phyloP scores from a whole-genome alignment of 2,888 invertebrate genomes.

The Eurois occulta region DNA sequence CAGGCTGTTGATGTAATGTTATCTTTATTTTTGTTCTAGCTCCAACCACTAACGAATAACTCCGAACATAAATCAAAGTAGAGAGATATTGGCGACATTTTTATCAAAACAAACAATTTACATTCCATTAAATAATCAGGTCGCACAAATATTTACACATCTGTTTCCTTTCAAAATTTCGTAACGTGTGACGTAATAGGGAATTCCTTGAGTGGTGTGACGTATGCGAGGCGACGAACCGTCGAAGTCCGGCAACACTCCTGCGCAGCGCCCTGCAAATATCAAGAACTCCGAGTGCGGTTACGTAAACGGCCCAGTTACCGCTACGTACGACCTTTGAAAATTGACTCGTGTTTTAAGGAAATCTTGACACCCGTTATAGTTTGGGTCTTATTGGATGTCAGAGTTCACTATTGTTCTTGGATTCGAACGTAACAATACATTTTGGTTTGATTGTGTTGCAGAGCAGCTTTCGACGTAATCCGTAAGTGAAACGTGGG shows the following conservation, averaged over 20 bases:
- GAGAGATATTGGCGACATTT: constrained; percentile 38
- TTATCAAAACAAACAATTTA: constrained; percentile 55
- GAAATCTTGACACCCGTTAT: constrained; percentile 79
- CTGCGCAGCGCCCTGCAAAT: constrained; percentile 81
- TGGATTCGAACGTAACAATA: constrained; percentile 44
- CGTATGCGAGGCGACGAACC: constrained; percentile 66
- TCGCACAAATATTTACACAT: constrained; percentile 68
- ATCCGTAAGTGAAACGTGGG: constrained; percentile 41
- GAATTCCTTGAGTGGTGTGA: constrained; percentile 80
- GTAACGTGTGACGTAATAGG: constrained; percentile 80
- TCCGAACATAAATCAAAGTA: constrained; percentile 36
- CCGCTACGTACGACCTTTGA: constrained; percentile 77
- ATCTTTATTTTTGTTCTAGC: constrained; percentile 47
- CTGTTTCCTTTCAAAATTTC: constrained; percentile 72
- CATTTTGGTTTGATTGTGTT: constrained; percentile 47
- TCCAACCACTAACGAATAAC: constrained; percentile 15
- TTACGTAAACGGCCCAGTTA: constrained; percentile 81
- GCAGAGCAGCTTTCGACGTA: constrained; percentile 45
- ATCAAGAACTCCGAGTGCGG: constrained; percentile 75
- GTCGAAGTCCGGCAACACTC: constrained; percentile 67
- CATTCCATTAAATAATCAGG: constrained; percentile 56
- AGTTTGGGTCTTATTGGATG: constrained; percentile 67
- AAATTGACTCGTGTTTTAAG: constrained; percentile 82
- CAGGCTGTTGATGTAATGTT: constrained; percentile 33
- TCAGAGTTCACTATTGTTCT: constrained; percentile 66